Base-by-base conservation (phyloP, 2,797 vertebrate genomes). In the Dendrocincla tyrannina region DNA sequence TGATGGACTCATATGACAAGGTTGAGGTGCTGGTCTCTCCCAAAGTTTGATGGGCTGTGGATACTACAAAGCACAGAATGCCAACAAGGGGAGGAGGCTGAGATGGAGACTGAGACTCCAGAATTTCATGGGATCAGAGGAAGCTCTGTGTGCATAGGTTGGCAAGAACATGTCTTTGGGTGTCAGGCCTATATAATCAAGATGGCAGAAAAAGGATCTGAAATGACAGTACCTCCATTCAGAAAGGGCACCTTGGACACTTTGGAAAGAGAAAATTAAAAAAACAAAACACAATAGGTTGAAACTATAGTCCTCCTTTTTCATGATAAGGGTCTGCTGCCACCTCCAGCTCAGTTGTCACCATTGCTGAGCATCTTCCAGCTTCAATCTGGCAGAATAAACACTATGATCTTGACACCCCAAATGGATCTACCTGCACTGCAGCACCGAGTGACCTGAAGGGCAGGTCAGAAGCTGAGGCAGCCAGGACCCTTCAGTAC, bases 281-380 rank as follows among this genome's bases (percentile, higher is more conserved):
- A 84, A 46, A 2, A 3, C 5, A 39, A 49, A 0, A 39, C 70
- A 5, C 6, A 44, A 44, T 35, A 25, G 10, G 53, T 79, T 85
- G 37, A 79, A 95, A 85, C 17, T 19, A 20, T 8, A 62, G 13
- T 3, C 24, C 7, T 85, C 13, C 3, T 67, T 87, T 81, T 79
- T 81, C 87, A 81, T 63, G 4, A 66, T 86, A 90, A 92, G 70
- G 22, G 95, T 95, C 95, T 96, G 89, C 95, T 95, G 93, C 88
- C 92, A 93, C 86, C 92, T 95, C 96, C 95, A 96, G 94, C 80
- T 95, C 89, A 85, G 41, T 74, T 80, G 47, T 88, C 93, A 88
- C 92, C 37, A 88, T 73, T 93, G 77, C 95, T 92, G 35, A 93
- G 39, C 69, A 28, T 75, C 46, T 78, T 9, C 18, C 0, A 0